Evolutionary conservation across 92 coral and sea anemone genomes (phyloP).

Genomic region (Nematostella vectensis): DNA sequence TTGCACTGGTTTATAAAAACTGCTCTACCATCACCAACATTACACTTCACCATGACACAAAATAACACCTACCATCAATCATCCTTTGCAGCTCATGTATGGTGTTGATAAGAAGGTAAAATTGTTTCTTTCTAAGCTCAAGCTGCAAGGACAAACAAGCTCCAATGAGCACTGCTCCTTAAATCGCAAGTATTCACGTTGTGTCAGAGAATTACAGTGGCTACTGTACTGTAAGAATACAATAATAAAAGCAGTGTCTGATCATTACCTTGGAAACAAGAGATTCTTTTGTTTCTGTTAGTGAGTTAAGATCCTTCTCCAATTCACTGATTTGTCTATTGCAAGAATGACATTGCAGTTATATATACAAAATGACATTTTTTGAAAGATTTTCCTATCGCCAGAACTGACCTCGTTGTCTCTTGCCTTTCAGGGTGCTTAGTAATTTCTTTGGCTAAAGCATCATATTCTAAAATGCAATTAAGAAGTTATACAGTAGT

Average conservation of each 20-base stretch:
- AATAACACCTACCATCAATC: constrained; percentile 79
- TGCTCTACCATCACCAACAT: too few relatives aligned
- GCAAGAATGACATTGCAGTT: too few relatives aligned
- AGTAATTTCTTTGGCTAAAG: constrained; percentile 85
- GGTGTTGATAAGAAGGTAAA: constrained; percentile 79
- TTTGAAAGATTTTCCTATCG: neutral
- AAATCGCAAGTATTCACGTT: too few relatives aligned
- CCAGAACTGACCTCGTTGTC: constrained; percentile 49
- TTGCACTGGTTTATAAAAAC: too few relatives aligned
- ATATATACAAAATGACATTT: neutral
- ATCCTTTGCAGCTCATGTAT: constrained; percentile 92
- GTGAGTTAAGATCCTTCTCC: constrained; percentile 64
- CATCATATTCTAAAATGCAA: constrained; percentile 74
- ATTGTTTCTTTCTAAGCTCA: constrained; percentile 87
- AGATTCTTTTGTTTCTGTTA: constrained; percentile 71
- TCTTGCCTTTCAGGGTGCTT: constrained; percentile 96
- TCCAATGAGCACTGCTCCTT: neutral
- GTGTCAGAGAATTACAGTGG: too few relatives aligned
- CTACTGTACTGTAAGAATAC: too few relatives aligned
- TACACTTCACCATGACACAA: neutral
- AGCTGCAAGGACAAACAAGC: constrained; percentile 49
- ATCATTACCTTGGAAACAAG: constrained; percentile 84
- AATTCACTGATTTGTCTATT: constrained; percentile 83
- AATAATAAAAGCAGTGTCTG: too few relatives aligned
- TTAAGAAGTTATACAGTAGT: neutral